Evolutionary conservation across 1,140 invertebrate genomes (phyloP), one percentile per base, ranked within the genome.

Genomic region (Diorhabda sublineata): DNA sequence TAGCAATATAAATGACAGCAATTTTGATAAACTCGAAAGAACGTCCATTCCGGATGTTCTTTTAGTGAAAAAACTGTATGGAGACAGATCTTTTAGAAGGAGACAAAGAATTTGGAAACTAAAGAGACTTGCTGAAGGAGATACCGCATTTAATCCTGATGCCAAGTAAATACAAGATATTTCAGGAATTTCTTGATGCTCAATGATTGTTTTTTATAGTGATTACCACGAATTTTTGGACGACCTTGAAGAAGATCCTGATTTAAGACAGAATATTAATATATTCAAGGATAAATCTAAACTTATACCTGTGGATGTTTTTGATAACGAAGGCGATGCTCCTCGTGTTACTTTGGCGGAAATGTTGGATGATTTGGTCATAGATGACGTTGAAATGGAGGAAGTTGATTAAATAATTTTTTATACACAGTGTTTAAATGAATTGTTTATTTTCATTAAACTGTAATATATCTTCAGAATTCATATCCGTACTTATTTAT

Each of bases 221-320:
- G 96, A 98, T 75, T 98, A 95, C 80, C 90, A 92, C 76, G 96
- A 98, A 74, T 99, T 99, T 83, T 86, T 99, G 80, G 94, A 99
- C 76, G 98, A 99, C 79, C 82, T 99, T 62, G 98, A 99, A 82
- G 97, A 99, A 83, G 96, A 99, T 83, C 88, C 88, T 41, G 87
- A 88, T 45, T 85, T 96, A 68, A 87, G 98, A 70, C 90, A 94
- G 76, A 92, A 97, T 79, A 87, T 99, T 52, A 98, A 98, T 78
- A 97, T 99, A 67, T 99, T 96, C 82, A 91, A 90, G 78, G 92
- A 93, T 76, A 75, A 77, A 4, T 85, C 82, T 67, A 90, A 90
- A 76, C 80, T 84, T 45, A 83, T 87, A 64, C 83, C 86, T 2
- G 87, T 92, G 45, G 90, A 93, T 78, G 80, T 83, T 43, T 73